Percentiles rank a stretch among this genome's conserved stretches.
Evolutionary conservation across 2,797 vertebrate species (phyloP).

Genomic region (Cirrhinus molitorella): DNA sequence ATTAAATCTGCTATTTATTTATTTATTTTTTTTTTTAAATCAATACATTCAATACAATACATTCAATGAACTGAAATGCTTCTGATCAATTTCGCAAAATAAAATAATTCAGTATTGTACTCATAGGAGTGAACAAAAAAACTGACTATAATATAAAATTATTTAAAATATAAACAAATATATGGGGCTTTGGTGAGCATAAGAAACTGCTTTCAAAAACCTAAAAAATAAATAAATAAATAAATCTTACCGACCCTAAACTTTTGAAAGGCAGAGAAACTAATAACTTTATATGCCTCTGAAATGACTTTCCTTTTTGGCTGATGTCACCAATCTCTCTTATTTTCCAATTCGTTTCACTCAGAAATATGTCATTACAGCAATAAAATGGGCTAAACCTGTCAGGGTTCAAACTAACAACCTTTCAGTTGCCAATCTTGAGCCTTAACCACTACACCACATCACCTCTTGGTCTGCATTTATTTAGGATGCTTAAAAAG

Average conservation of each 20-base stretch:
- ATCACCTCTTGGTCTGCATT: not conserved
- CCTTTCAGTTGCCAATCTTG: not conserved
- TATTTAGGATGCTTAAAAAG: slow-evolving; percentile 10
- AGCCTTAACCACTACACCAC: not conserved
- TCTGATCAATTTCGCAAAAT: too few relatives aligned
- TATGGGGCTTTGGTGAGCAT: not conserved
- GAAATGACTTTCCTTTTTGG: not conserved
- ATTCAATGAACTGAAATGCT: not conserved
- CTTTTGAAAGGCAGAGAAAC: not conserved
- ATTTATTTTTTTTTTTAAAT: too few relatives aligned
- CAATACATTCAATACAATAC: too few relatives aligned
- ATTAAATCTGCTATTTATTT: not conserved
- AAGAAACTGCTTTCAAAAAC: not conserved
- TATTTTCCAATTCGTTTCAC: not conserved
- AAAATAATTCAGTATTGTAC: not conserved
- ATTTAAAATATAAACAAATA: not conserved
- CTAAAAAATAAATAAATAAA: not conserved
- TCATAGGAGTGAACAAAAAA: not conserved
- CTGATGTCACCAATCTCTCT: not conserved
- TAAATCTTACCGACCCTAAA: not conserved
- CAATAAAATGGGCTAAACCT: not conserved
- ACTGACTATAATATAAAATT: not conserved
- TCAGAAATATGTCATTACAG: not conserved
- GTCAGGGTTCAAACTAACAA: not conserved
- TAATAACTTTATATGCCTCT: not conserved